A percentile compares a stretch with the other conserved stretches of the same genome.
Conservation (phyloP, 2,113 vertebrate species). For the Orientallactaga bullata region DNA sequence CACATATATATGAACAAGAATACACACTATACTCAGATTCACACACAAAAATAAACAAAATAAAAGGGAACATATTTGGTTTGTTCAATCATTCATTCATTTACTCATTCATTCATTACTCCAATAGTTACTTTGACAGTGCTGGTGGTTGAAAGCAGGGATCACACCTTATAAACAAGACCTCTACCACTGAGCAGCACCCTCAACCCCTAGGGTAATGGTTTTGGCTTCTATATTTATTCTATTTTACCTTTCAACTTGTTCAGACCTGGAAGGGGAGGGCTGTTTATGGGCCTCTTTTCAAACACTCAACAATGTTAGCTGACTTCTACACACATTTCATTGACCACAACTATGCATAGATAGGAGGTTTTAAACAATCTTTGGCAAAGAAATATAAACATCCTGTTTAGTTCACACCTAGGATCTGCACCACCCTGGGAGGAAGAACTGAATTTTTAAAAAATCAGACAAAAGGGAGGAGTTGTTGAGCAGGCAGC, state of each 20-base stretch:
- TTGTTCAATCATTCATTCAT: no score
- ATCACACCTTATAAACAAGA: neutral
- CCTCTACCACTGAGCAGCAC: neutral
- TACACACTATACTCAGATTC: no score
- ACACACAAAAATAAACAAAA: no score
- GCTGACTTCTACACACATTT: neutral
- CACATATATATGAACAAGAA: no score
- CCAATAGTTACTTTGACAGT: neutral
- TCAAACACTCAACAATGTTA: neutral
- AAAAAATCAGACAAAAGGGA: neutral
- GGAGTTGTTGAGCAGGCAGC: neutral
- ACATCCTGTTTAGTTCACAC: neutral
- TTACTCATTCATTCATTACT: no score
- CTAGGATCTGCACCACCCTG: neutral
- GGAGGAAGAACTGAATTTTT: neutral
- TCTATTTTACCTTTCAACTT: slow-evolving; percentile 7
- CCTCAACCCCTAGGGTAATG: neutral
- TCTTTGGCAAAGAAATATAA: neutral
- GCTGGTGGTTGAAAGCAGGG: neutral
- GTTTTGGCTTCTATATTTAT: slow-evolving; percentile 29
- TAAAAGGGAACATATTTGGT: no score
- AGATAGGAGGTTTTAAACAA: neutral
- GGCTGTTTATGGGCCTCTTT: neutral
- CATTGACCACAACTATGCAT: neutral
- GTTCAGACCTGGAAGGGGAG: neutral